A percentile compares a stretch with the other conserved stretches of the same genome.
phyloP scores from a whole-genome alignment of 2,113 vertebrate genomes.

The Myanophis thanlyinensis region DNA sequence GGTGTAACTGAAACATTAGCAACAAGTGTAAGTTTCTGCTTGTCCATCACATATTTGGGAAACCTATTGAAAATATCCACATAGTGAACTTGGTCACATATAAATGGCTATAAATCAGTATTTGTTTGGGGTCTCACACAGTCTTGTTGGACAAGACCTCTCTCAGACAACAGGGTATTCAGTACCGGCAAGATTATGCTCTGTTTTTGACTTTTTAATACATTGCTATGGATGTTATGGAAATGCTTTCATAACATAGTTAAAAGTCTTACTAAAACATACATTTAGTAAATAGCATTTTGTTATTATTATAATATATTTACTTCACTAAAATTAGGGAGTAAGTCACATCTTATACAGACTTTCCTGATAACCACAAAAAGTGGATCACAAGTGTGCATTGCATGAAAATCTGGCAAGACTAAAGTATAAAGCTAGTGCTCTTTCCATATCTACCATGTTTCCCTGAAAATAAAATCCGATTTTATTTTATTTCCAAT shows the following conservation, averaged over 20 bases:
- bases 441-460: not conserved
- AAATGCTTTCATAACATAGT: not conserved
- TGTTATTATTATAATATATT: not conserved
- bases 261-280: not conserved
- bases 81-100: not conserved
- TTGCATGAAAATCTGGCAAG: not conserved
- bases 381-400: not conserved
- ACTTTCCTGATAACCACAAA: not conserved
- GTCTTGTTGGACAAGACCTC: not conserved
- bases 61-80: not conserved
- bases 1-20: not conserved
- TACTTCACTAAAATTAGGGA: not conserved
- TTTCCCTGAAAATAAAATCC: too few species aligned
- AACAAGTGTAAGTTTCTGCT: not conserved
- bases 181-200: not conserved
- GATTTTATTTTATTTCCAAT: not conserved
- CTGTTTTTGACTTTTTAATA: not conserved
- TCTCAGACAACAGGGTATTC: not conserved
- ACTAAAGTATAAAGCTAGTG: not conserved
- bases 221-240: not conserved
- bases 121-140: not conserved
- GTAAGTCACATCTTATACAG: not conserved
- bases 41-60: not conserved
- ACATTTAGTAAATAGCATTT: too few species aligned
- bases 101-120: not conserved